Percentiles rank a stretch among this genome's conserved stretches.
These are phyloP conservation scores for Molothrus ater DNA, from an alignment of 2,797 vertebrate species.

Conservation along the genomic window DNA sequence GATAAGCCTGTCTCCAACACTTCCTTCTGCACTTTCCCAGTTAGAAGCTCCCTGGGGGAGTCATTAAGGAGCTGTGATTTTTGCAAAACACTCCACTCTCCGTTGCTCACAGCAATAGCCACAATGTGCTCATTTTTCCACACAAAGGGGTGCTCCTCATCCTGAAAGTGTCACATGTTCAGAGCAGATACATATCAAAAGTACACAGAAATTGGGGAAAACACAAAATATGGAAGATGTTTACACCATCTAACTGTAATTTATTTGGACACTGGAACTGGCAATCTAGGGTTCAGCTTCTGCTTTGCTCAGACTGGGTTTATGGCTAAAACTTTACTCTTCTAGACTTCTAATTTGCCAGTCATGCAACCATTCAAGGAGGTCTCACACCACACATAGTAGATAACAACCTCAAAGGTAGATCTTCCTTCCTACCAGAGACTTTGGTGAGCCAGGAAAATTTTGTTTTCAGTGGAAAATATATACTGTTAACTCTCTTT, in stretches of 20 bases:
- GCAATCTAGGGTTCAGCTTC: not conserved
- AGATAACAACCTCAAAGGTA: not conserved
- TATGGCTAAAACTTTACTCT: not conserved
- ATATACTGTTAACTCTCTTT: not conserved
- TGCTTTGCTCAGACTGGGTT: not conserved
- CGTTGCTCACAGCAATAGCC: not conserved
- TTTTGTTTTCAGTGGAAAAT: not conserved
- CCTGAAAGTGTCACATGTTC: not conserved
- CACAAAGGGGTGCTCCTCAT: not conserved
- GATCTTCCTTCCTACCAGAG: not conserved
- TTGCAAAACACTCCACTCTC: not conserved
- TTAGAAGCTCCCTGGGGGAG: not conserved
- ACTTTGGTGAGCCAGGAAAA: not conserved
- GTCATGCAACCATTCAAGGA: not conserved
- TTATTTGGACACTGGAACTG: not conserved
- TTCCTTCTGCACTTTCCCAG: not conserved
- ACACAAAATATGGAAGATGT: not conserved
- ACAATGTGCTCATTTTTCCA: not conserved
- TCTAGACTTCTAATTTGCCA: not conserved
- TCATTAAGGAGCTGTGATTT: not conserved
- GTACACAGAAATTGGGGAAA: not conserved
- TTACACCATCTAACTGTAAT: not conserved
- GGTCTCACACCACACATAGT: not conserved
- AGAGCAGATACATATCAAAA: not conserved
- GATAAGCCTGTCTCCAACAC: not conserved